Base-by-base conservation (phyloP, 30 jellyfish, hydroid and myxozoan species). In the Nemopilema nomurai region DNA sequence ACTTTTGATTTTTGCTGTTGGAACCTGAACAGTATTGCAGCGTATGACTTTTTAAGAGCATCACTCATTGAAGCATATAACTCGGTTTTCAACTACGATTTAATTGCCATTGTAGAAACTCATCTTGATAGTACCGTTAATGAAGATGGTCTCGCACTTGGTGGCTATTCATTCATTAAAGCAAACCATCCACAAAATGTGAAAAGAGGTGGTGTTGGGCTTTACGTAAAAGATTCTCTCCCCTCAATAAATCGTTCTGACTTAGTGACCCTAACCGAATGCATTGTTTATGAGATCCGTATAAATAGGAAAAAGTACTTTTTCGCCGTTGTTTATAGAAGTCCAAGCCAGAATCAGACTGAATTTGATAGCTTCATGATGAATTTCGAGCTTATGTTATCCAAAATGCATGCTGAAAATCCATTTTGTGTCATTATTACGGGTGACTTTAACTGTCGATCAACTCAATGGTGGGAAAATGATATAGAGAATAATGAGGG, bases 171-270 rank as follows among this genome's bases (percentile, higher is more conserved):
- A 28, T 84, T 74, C 76, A 57, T 70, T 52, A 72, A 69, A 71
- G 51, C 67, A 49, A 79, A 84, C 83, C 93, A 84, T 84, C 88
- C 93, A 73, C 93, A 76, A 70, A 84, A 84, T 84, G 93, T 84
- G 83, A 84, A 77, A 49, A 73, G 83, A 70, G 41, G 83, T 41
- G 79, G 88, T 31, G 80, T 79, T 79, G 88, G 88, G 88, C 88
- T 79, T 41, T 79, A 79, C 80, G 76, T 79, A 28, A 79, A 79
- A 65, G 88, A 79, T 79, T 79, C 88, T 51, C 78, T 77, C 67
- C 88, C 88, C 31, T 19, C 88, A 29, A 79, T 28, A 79, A 69
- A 79, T 25, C 79, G 88, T 32, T 18, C 70, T 79, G 88, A 79
- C 76, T 49, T 79, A 64, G 88, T 66, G 71, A 79, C 88, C 70